Evolutionary conservation across 35 echinoderm and acorn worm genomes (phyloP).

Genomic region (Acanthaster planci): DNA sequence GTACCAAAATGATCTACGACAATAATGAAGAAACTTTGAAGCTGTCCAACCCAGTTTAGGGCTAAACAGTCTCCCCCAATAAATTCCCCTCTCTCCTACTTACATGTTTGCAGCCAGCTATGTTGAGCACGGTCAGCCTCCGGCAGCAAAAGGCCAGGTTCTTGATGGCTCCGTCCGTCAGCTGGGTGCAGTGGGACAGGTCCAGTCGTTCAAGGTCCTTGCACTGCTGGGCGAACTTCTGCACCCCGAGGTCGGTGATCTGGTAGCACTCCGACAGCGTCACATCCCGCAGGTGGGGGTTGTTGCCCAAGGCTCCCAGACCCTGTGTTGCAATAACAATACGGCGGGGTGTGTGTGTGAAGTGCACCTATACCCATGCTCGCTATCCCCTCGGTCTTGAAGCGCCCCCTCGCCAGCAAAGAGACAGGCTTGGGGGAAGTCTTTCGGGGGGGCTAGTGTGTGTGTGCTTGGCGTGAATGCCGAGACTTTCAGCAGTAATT

Average conservation of each 20-base stretch:
- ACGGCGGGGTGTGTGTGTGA: too few species aligned
- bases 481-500: too few species aligned
- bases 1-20: too few species aligned
- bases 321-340: conserved; percentile 49
- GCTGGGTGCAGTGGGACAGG: conserved; percentile 80
- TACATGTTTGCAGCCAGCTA: conserved; percentile 84
- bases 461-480: too few species aligned
- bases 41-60: too few species aligned
- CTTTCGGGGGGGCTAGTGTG: too few species aligned
- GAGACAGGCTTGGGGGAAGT: too few species aligned
- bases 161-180: conserved; percentile 91
- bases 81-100: neutral
- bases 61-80: too few species aligned
- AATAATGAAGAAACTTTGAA: too few species aligned
- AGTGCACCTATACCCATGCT: too few species aligned
- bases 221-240: conserved; percentile 98
- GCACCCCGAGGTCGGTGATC: conserved; percentile 91
- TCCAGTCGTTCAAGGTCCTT: conserved; percentile 88
- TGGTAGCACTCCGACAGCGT: conserved; percentile 86
- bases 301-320: conserved; percentile 88
- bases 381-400: too few species aligned
- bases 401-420: too few species aligned
- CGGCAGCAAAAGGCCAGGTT: conserved; percentile 95
- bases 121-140: conserved; percentile 72
- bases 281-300: conserved; percentile 68